These are phyloP conservation scores for Pterostichus madidus DNA, from an alignment of 2,888 invertebrate genomes.

Conservation along the genomic window DNA sequence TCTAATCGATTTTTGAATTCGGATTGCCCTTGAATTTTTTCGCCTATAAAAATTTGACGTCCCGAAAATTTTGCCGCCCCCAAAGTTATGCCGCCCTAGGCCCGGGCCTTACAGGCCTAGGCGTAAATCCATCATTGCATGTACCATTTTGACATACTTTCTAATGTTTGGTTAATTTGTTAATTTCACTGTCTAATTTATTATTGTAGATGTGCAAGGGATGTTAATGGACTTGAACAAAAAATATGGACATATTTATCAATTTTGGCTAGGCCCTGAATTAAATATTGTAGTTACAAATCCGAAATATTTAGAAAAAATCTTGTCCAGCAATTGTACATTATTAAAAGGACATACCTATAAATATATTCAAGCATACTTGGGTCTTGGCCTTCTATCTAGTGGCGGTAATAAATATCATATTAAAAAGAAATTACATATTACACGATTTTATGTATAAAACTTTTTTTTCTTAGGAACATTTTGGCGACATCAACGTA, in stretches of 20 bases:
- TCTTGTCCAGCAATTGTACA: slow-evolving; percentile 20
- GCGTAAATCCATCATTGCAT: too few species aligned
- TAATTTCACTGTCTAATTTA: background rate
- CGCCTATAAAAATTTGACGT: too few species aligned
- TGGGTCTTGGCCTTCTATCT: slow-evolving; percentile 23
- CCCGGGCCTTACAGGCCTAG: too few species aligned
- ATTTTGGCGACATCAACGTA: slow-evolving; percentile 43
- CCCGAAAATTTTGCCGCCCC: too few species aligned
- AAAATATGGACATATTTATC: slow-evolving; percentile 18
- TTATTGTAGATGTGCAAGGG: slow-evolving; percentile 48
- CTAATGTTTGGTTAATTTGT: background rate
- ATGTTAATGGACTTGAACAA: slow-evolving; percentile 9
- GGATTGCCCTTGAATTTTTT: too few species aligned
- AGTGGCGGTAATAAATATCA: slow-evolving; percentile 18
- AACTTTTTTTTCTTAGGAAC: background rate
- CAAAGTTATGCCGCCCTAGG: too few species aligned
- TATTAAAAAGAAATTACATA: too few species aligned
- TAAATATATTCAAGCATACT: slow-evolving; percentile 46
- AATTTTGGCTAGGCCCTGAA: slow-evolving; percentile 54
- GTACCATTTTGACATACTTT: too few species aligned
- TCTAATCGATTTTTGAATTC: too few species aligned
- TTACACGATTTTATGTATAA: too few species aligned
- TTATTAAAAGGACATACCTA: slow-evolving; percentile 48
- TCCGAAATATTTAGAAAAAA: slow-evolving; percentile 39
- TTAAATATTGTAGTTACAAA: slow-evolving; percentile 43